Conservation (phyloP, 2,113 vertebrate species). For the Phasianus colchicus region DNA sequence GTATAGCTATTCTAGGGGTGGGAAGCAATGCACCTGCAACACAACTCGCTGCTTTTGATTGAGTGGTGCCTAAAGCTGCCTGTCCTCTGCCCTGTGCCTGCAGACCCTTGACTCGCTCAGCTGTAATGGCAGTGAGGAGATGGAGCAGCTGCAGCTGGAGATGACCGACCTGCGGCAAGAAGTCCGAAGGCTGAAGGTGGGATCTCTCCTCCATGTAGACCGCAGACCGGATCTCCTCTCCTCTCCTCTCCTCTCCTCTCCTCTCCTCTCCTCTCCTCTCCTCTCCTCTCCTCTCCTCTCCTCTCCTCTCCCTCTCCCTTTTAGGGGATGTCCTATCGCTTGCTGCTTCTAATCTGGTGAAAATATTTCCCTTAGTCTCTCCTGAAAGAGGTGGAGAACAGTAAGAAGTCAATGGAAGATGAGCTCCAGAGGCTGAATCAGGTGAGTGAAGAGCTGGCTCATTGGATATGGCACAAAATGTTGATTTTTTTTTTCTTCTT, state of each 20-base stretch:
- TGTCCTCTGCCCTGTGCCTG: neutral
- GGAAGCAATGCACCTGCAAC: neutral
- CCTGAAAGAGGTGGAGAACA: slow-evolving; percentile 85
- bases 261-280: neutral
- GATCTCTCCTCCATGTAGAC: neutral
- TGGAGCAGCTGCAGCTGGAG: slow-evolving; percentile 87
- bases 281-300: neutral
- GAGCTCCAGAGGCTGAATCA: slow-evolving; percentile 87
- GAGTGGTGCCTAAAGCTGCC: neutral
- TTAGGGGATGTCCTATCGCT: neutral
- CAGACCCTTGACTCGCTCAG: slow-evolving; percentile 83
- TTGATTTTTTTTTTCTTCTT: neutral
- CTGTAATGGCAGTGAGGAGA: slow-evolving; percentile 83
- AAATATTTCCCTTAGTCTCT: slow-evolving; percentile 74
- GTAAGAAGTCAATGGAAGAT: slow-evolving; percentile 86
- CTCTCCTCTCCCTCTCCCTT: neutral
- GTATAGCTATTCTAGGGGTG: neutral
- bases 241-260: neutral
- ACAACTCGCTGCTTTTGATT: neutral
- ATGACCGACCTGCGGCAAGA: slow-evolving; percentile 84
- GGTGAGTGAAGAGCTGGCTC: slow-evolving; percentile 66
- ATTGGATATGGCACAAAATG: neutral
- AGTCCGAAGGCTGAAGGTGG: slow-evolving; percentile 87
- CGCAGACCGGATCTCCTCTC: neutral
- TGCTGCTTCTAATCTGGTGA: neutral